phyloP scores from a whole-genome alignment of 2,888 invertebrate genomes.

The Amblyjoppa proteus region DNA sequence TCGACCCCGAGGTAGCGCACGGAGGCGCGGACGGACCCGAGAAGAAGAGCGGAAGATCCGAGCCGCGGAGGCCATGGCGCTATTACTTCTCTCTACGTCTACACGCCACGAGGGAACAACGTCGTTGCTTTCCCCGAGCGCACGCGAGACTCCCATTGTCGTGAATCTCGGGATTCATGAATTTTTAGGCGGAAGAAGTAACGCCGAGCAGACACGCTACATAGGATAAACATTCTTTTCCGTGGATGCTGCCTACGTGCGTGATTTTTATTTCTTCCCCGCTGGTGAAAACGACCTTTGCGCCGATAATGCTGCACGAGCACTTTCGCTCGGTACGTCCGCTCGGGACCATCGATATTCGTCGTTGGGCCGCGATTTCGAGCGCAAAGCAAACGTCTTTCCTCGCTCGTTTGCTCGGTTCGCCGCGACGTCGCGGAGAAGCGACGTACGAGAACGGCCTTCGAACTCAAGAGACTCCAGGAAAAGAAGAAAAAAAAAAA shows the following conservation, averaged over 20 bases:
- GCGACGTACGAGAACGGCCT: conserved; percentile 39
- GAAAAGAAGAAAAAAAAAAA: conserved; percentile 16
- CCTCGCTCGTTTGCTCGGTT: not conserved
- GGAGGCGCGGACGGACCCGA: conserved; percentile 42
- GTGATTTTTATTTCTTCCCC: not conserved
- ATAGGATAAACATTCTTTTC: not conserved
- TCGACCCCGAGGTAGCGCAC: conserved; percentile 77
- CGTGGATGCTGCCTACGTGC: not conserved
- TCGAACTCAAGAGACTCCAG: conserved; percentile 42
- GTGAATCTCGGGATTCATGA: conserved; percentile 71
- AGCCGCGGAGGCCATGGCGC: conserved; percentile 21
- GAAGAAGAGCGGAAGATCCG: conserved; percentile 67
- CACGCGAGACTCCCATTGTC: conserved; percentile 77
- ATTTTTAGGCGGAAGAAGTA: conserved; percentile 29
- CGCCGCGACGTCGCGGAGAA: conserved; percentile 8
- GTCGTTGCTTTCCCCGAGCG: conserved; percentile 53
- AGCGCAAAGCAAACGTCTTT: conserved; percentile 25
- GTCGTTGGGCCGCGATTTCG: conserved; percentile 7
- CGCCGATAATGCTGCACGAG: not conserved
- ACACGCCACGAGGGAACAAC: conserved; percentile 62
- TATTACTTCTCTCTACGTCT: conserved; percentile 67
- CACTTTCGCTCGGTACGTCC: not conserved
- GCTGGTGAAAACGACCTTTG: not conserved
- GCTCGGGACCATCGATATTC: conserved; percentile 1
- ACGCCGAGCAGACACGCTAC: conserved; percentile 35